These are phyloP conservation scores for Drosophila mauritiana DNA, from an alignment of 1,140 invertebrate genomes.

Conservation along the genomic window DNA sequence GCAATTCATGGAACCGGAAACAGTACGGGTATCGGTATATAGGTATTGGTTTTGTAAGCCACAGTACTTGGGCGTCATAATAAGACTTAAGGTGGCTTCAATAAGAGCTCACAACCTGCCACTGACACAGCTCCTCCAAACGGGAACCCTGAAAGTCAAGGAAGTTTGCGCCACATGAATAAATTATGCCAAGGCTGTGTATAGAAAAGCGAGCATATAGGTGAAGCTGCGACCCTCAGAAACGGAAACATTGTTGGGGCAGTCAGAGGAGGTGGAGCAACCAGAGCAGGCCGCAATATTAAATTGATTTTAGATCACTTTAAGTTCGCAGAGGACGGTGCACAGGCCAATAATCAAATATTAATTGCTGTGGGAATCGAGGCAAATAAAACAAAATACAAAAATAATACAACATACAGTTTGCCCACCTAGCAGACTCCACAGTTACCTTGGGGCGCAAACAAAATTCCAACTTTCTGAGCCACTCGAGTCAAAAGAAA, in stretches of 20 bases:
- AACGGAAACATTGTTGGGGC: not conserved
- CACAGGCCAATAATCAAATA: slow-evolving; percentile 31
- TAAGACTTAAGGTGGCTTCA: slow-evolving; percentile 25
- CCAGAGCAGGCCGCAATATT: slow-evolving; percentile 3
- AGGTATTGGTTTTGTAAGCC: not conserved
- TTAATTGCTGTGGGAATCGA: slow-evolving; percentile 51
- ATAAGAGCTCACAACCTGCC: slow-evolving; percentile 2
- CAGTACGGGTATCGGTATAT: not conserved
- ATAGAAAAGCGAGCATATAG: slow-evolving; percentile 2
- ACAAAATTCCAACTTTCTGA: slow-evolving; percentile 45
- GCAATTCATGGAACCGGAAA: slow-evolving; percentile 9
- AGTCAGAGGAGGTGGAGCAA: not conserved
- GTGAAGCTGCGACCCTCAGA: not conserved
- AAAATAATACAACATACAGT: slow-evolving; percentile 35
- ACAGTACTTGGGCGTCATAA: slow-evolving; percentile 17
- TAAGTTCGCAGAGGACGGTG: not conserved
- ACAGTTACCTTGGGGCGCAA: slow-evolving; percentile 32
- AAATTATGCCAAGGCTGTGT: slow-evolving; percentile 21
- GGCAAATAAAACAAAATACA: slow-evolving; percentile 26
- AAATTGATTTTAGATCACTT: slow-evolving; percentile 35
- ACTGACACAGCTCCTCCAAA: slow-evolving; percentile 21
- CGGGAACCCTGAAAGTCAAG: slow-evolving; percentile 20
- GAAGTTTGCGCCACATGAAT: slow-evolving; percentile 18
- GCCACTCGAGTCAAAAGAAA: slow-evolving; percentile 60
- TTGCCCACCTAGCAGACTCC: slow-evolving; percentile 11